Evolutionary conservation across 1,140 invertebrate genomes (phyloP), one percentile per base, ranked within the genome.

Genomic region (Eufriesea mexicana): DNA sequence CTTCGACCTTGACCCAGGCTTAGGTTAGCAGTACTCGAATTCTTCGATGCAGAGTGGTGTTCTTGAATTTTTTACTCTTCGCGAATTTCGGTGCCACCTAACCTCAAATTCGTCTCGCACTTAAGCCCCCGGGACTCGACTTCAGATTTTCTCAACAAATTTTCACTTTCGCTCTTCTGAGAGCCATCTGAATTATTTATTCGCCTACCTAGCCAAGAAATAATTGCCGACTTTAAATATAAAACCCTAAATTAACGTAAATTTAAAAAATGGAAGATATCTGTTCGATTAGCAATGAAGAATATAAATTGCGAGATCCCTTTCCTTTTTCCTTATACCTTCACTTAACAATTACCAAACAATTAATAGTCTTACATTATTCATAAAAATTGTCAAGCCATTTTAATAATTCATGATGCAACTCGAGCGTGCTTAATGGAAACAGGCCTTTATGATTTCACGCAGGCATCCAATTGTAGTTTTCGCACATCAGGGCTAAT

Each of bases 1-100:
- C 51, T 35, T 35, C 49, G 70, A 72, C 70, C 70, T 55, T 72
- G 70, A 72, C 70, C 70, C 70, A 35, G 70, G 49, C 28, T 72
- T 54, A 72, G 70, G 70, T 20, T 72, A 54, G 28, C 51, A 49
- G 49, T 20, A 42, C 70, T 72, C 70, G 70, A 72, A 72, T 54
- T 54, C 20, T 68, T 68, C 66, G 49, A 8, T 25, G 51, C 28
- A 12, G 45, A 71, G 68, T 54, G 68, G 70, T 7, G 70, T 72
- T 54, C 70, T 72, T 72, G 20, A 72, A 72, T 72, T 49, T 68
- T 68, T 25, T 42, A 25, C n/a, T 47, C 42, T 23, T 45, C 66
- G 66, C 66, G 45, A 68, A 47, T 55, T 72, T 54, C 20, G 9
- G 14, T 28, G 25, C 47, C 16, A 20, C 35, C 25, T 71, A 71